Conservation (phyloP, 2,113 vertebrate genomes). For the Nerophis lumbriciformis region DNA sequence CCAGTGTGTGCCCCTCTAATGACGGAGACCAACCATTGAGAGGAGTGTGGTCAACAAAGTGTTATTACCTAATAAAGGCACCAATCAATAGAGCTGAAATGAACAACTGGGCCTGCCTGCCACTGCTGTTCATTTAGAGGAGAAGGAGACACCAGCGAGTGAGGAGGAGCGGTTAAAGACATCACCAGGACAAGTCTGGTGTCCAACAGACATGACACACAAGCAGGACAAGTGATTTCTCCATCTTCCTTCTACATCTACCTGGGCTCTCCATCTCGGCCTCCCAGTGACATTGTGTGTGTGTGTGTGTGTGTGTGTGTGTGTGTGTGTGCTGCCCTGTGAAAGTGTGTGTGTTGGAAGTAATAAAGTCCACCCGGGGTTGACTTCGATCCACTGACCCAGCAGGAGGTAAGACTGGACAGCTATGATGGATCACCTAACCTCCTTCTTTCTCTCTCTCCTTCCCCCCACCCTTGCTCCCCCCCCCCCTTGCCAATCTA, state of each 20-base stretch:
- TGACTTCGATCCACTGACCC: slow-evolving; percentile 89
- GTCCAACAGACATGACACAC: slow-evolving; percentile 60
- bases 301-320: slow-evolving; percentile 15
- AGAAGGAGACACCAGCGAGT: slow-evolving; percentile 71
- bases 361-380: slow-evolving; percentile 91
- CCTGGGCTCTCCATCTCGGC: slow-evolving; percentile 55
- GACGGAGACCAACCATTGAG: slow-evolving; percentile 86
- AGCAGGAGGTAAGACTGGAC: slow-evolving; percentile 84
- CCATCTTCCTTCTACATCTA: slow-evolving; percentile 54
- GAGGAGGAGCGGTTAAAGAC: slow-evolving; percentile 58
- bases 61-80: slow-evolving; percentile 89
- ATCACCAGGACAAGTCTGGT: slow-evolving; percentile 51
- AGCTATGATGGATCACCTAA: slow-evolving; percentile 93
- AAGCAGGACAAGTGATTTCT: slow-evolving; percentile 63
- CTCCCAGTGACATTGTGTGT: slow-evolving; percentile 43
- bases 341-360: slow-evolving; percentile 69
- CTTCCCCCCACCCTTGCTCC: slow-evolving; percentile 54
- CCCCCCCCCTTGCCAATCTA: slow-evolving; percentile 65
- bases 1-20: slow-evolving; percentile 52
- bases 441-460: slow-evolving; percentile 72
- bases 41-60: slow-evolving; percentile 86
- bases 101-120: slow-evolving; percentile 85
- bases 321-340: slow-evolving; percentile 24
- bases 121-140: slow-evolving; percentile 83
- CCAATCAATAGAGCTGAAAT: slow-evolving; percentile 94